phyloP scores from a whole-genome alignment of 2,113 vertebrate species.

The Electrona antarctica region DNA sequence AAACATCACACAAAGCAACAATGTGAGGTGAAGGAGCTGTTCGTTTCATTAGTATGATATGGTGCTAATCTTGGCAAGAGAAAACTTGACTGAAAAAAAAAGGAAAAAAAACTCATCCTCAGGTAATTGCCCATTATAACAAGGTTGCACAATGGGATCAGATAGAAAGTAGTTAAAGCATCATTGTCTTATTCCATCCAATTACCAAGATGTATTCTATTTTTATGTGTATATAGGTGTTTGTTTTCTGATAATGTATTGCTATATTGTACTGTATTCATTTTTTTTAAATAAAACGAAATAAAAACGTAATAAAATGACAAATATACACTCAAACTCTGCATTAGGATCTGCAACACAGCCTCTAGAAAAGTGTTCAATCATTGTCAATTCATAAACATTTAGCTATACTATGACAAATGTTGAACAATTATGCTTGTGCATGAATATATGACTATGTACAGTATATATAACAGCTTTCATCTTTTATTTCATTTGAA shows the following conservation, averaged over 20 bases:
- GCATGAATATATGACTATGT: no score
- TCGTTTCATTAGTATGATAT: conserved; percentile 15
- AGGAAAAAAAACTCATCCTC: conserved; percentile 37
- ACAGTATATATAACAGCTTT: conserved; percentile 35
- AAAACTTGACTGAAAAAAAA: conserved; percentile 20
- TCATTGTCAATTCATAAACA: no score
- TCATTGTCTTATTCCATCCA: conserved; percentile 48
- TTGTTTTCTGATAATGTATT: conserved; percentile 61
- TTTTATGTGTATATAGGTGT: conserved; percentile 90
- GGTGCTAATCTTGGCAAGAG: conserved; percentile 39
- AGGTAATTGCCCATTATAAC: conserved; percentile 44
- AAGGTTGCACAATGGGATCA: conserved; percentile 25
- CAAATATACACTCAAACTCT: conserved; percentile 26
- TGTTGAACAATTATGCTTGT: no score
- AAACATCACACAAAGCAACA: conserved; percentile 13
- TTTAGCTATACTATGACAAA: no score
- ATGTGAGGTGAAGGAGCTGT: conserved; percentile 6
- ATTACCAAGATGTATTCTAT: conserved; percentile 95
- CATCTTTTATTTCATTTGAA: conserved; percentile 71
- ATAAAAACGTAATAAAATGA: conserved; percentile 55
- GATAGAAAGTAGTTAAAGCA: conserved; percentile 15
- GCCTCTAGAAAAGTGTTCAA: no score
- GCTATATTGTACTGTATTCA: conserved; percentile 64
- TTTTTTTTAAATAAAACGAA: conserved; percentile 70
- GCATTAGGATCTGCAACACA: neutral